Base-by-base conservation (phyloP, 1,140 invertebrate species). In the Carposina sasakii region DNA sequence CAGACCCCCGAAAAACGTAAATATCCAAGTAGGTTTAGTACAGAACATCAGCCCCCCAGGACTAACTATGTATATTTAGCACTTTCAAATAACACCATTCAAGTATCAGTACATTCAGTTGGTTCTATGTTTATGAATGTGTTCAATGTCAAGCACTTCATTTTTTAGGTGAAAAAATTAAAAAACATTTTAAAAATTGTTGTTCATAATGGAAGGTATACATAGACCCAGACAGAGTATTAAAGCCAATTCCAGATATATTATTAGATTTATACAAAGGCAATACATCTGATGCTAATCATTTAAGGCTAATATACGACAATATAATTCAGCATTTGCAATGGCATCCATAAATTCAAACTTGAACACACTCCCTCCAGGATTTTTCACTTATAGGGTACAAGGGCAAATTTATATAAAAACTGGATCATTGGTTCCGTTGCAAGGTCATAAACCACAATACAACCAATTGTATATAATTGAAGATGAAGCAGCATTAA, bases 141-240 rank as follows among this genome's bases (percentile, higher is more conserved):
- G 43, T 50, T 51, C 48, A 54, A 48, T 58, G 51, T 48, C 48
- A 51, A 48, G 44, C 54, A 48, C 44, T 52, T 49, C 42, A 57
- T 52, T 52, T 58, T 44, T 54, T 58, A 58, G 55, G 50, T 49
- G 56, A 58, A 54, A 58, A 54, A 44, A 51, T 47, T 50, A 47
- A 54, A 54, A 49, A 53, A 50, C 37, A 60, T 60, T 55, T 53
- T 48, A 56, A 51, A 53, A 50, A 56, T 43, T 55, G 50, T 53
- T 60, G 58, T 56, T n/a, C 54, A 57, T 54, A 61, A 61, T 61
- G 48, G 59, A 60, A 60, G 39, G 54, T 53, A 48, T 55, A 52
- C 26, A 53, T n/a, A n/a, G 43, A 61, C 28, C 22, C 34, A 54
- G 39, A 54, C 23, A 58, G 46, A 57, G 24, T 20, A 40, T 51